phyloP scores from a whole-genome alignment of 2,888 invertebrate genomes.

The Idaea straminata region DNA sequence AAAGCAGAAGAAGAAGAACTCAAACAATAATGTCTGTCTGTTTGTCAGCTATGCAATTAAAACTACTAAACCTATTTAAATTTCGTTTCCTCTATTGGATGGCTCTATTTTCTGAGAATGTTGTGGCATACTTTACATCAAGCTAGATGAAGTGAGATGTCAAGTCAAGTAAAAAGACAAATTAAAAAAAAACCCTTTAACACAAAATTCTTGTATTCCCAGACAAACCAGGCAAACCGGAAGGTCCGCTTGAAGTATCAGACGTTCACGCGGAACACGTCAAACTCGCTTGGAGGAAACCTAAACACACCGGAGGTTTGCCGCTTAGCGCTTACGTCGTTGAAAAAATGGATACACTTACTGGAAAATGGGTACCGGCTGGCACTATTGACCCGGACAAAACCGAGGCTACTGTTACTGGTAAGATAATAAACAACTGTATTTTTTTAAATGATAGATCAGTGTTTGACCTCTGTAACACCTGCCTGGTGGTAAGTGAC shows the following conservation, averaged over 20 bases:
- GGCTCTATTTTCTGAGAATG: too few species aligned
- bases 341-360: slow-evolving; percentile 95
- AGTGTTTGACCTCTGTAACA: too few species aligned
- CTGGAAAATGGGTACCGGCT: slow-evolving; percentile 94
- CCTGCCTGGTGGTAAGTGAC: too few species aligned
- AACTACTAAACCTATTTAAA: too few species aligned
- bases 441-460: too few species aligned
- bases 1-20: too few species aligned
- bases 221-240: slow-evolving; percentile 93
- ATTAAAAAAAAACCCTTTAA: not conserved
- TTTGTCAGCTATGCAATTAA: too few species aligned
- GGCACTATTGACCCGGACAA: slow-evolving; percentile 90
- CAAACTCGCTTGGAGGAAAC: slow-evolving; percentile 95
- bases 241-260: slow-evolving; percentile 94
- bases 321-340: slow-evolving; percentile 94
- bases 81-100: too few species aligned
- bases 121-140: too few species aligned
- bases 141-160: too few species aligned
- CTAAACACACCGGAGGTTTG: slow-evolving; percentile 96
- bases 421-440: slow-evolving; percentile 38
- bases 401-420: slow-evolving; percentile 89
- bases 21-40: too few species aligned
- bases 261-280: slow-evolving; percentile 97
- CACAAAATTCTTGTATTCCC: slow-evolving; percentile 20
- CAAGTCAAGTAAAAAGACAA: not conserved